These are phyloP conservation scores for Brachionus manjavacas DNA, from an alignment of 1,140 invertebrate genomes.

Conservation along the genomic window DNA sequence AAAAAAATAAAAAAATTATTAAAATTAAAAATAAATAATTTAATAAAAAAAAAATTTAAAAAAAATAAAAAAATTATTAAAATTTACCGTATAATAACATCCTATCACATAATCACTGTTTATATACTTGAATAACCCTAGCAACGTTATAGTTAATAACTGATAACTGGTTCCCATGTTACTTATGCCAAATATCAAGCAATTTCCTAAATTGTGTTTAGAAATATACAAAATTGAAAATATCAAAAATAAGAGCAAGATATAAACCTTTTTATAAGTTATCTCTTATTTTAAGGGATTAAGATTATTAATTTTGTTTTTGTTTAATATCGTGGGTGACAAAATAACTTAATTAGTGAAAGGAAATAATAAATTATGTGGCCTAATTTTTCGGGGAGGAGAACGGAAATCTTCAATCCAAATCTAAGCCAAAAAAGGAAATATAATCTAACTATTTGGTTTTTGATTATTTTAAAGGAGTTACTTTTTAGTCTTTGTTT, in stretches of 20 bases:
- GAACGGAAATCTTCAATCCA: background rate
- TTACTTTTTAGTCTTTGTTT: constrained; percentile 6
- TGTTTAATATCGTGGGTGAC: constrained; percentile 32
- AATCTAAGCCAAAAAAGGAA: constrained; percentile 15
- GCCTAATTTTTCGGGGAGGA: background rate
- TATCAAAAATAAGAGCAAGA: constrained; percentile 20
- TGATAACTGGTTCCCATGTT: background rate
- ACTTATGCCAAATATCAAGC: background rate
- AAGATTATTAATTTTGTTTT: constrained; percentile 30
- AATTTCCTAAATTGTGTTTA: background rate
- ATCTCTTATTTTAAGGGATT: constrained; percentile 24
- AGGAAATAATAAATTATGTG: constrained; percentile 17
- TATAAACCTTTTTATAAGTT: constrained; percentile 30
- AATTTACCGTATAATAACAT: constrained; percentile 37
- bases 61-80: too few species aligned
- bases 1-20: too few species aligned
- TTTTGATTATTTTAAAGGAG: constrained; percentile 7
- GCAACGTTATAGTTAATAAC: background rate
- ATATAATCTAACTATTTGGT: background rate
- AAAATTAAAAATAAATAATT: too few species aligned
- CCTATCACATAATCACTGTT: constrained; percentile 34
- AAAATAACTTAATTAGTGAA: constrained; percentile 37
- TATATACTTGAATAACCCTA: background rate
- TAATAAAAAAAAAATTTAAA: too few species aligned
- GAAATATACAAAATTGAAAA: background rate